These are phyloP conservation scores for Encarsia formosa DNA, from an alignment of 2,888 invertebrate species.

Conservation along the genomic window DNA sequence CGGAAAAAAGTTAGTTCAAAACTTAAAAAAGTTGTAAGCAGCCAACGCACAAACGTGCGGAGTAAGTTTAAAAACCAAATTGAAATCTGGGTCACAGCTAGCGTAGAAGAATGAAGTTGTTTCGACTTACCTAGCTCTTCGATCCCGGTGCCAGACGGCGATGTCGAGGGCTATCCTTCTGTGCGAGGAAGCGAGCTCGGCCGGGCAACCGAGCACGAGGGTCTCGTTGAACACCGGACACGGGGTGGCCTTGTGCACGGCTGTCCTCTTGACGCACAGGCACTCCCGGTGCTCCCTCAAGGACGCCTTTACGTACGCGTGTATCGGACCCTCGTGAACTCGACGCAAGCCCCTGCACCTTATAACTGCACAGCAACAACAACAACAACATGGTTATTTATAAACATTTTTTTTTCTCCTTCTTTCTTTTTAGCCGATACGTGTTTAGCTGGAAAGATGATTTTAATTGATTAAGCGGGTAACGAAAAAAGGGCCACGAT, in stretches of 20 bases:
- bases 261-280: slow-evolving; percentile 68
- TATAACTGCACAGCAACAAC: slow-evolving; percentile 59
- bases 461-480: too few species aligned
- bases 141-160: slow-evolving; percentile 84
- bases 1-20: too few species aligned
- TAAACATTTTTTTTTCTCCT: background rate
- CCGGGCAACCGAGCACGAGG: slow-evolving; percentile 64
- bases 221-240: slow-evolving; percentile 78
- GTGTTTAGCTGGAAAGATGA: too few species aligned
- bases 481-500: too few species aligned
- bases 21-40: too few species aligned
- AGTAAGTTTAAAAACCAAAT: too few species aligned
- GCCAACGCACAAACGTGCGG: too few species aligned
- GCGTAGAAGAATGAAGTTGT: too few species aligned
- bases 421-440: too few species aligned
- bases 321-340: slow-evolving; percentile 64
- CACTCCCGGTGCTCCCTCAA: slow-evolving; percentile 45
- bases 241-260: slow-evolving; percentile 73
- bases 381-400: too few species aligned
- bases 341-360: slow-evolving; percentile 71
- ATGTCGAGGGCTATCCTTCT: slow-evolving; percentile 64
- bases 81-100: too few species aligned
- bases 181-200: slow-evolving; percentile 45
- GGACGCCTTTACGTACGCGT: slow-evolving; percentile 77
- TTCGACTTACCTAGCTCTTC: slow-evolving; percentile 74